Evolutionary conservation across 2,797 vertebrate species (phyloP).

Genomic region (Brachyrhaphis roseni): DNA sequence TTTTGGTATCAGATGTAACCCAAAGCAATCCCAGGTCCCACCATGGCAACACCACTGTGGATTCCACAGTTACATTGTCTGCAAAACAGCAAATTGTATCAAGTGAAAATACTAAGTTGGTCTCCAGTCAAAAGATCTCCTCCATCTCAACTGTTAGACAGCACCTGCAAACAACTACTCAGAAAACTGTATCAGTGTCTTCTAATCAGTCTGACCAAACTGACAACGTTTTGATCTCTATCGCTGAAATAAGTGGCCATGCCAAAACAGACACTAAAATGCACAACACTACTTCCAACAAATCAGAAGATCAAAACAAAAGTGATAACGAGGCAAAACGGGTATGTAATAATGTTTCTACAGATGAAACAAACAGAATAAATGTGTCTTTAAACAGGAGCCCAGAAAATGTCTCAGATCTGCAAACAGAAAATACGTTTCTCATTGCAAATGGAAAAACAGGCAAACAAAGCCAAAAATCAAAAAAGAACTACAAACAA

Average conservation of each 20-base stretch:
- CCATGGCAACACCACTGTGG: constrained; percentile 59
- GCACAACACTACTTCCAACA: constrained; percentile 51
- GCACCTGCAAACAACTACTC: constrained; percentile 65
- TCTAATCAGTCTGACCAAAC: constrained; percentile 55
- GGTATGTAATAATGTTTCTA: constrained; percentile 39
- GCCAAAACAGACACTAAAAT: constrained; percentile 61
- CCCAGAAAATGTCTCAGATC: constrained; percentile 49
- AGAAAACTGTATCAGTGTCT: constrained; percentile 70
- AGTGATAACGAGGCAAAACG: constrained; percentile 38
- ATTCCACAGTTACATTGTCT: constrained; percentile 57
- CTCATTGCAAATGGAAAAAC: constrained; percentile 56
- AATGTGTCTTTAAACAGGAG: constrained; percentile 40
- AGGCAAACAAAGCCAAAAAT: constrained; percentile 65
- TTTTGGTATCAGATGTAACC: constrained; percentile 46
- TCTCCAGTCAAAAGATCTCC: constrained; percentile 74
- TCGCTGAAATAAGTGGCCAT: constrained; percentile 42
- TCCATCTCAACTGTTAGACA: constrained; percentile 72
- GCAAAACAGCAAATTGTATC: constrained; percentile 67
- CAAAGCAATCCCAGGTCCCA: constrained; percentile 53
- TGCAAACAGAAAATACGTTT: constrained; percentile 46
- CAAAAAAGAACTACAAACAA: constrained; percentile 77
- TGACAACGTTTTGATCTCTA: constrained; percentile 47
- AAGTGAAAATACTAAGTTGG: constrained; percentile 70
- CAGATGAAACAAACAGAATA: constrained; percentile 62
- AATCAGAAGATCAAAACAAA: constrained; percentile 63